These are phyloP conservation scores for Engystomops pustulosus DNA, from an alignment of 2,113 vertebrate genomes.

Conservation along the genomic window DNA sequence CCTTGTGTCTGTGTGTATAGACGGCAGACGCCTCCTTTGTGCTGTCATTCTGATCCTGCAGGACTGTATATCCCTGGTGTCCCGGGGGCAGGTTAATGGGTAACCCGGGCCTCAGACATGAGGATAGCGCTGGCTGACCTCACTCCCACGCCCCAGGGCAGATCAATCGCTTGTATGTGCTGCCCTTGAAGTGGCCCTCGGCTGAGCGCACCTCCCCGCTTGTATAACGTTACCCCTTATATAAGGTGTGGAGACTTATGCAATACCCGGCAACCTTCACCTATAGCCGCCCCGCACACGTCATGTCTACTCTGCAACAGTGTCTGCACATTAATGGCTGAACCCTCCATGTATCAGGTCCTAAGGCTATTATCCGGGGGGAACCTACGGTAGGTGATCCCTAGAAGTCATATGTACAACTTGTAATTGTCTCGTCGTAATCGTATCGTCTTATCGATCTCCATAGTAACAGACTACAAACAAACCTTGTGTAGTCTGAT, in stretches of 20 bases:
- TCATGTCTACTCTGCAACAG: no score
- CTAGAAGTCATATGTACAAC: no score
- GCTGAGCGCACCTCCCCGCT: no score
- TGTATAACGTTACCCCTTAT: slow-evolving; percentile 19
- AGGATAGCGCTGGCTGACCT: slow-evolving; percentile 15
- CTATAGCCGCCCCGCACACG: neutral
- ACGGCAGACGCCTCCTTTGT: neutral
- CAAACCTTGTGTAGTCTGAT: no score
- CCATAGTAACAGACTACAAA: no score
- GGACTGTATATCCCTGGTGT: no score
- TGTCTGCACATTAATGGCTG: no score
- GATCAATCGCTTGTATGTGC: slow-evolving; percentile 28
- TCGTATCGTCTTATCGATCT: no score
- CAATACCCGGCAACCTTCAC: neutral
- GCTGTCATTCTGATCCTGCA: neutral
- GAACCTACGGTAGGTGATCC: no score
- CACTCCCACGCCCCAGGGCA: slow-evolving; percentile 2
- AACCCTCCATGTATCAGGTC: no score
- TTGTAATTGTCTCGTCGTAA: no score
- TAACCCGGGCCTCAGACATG: neutral
- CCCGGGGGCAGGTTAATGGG: slow-evolving; percentile 32
- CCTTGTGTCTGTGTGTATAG: neutral
- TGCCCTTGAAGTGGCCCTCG: neutral
- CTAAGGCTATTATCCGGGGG: no score
- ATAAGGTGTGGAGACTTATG: neutral